Evolutionary conservation across 2,888 invertebrate species (phyloP), one percentile per base, ranked within the genome.

Genomic region (Slavum lentiscoides): DNA sequence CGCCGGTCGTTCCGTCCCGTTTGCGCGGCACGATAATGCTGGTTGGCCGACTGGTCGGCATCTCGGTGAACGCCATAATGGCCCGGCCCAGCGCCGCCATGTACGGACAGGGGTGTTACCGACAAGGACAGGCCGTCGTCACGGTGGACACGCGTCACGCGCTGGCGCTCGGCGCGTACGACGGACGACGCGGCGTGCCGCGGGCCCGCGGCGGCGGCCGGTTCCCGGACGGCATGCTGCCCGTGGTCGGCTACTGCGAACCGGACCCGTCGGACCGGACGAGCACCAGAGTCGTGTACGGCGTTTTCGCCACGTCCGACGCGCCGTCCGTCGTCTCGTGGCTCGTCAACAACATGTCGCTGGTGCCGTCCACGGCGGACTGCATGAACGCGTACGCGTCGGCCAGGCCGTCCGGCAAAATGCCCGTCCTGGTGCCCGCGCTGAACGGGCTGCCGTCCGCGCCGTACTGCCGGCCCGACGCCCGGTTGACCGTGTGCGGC

Each of bases 41-140:
- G 30, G 39, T 58, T 1, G 74, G 68, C 58, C 37, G 23, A 1
- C 59, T 75, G 39, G 3, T 11, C 66, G 75, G 75, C 6, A 17
- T 68, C 7, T 19, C 67, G 21, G 23, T 75, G 13, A 15, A 43
- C 19, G 55, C 37, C 8, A 37, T 37, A 7, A 59, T 67, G 59
- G 23, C 66, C 4, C 75, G 75, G 19, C 75, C 75, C 4, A 21
- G 66, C 19, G 75, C 75, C 13, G 8, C 19, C 39, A 11, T 75
- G 2, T 75, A 67, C 58, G 75, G 43, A 11, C 67, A 75, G 17
- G 23, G 23, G 19, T 75, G 75, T n/a, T 15, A 19, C 8, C 21
- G n/a, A 4, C 21, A 8, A 17, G 75, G 75, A 0, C 68, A 75
- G 19, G 59, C 19, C 17, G 30, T n/a, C 64, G 74, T 74, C 55